Base-by-base conservation (phyloP, 2,888 invertebrate species). In the Lucinisca nassula region DNA sequence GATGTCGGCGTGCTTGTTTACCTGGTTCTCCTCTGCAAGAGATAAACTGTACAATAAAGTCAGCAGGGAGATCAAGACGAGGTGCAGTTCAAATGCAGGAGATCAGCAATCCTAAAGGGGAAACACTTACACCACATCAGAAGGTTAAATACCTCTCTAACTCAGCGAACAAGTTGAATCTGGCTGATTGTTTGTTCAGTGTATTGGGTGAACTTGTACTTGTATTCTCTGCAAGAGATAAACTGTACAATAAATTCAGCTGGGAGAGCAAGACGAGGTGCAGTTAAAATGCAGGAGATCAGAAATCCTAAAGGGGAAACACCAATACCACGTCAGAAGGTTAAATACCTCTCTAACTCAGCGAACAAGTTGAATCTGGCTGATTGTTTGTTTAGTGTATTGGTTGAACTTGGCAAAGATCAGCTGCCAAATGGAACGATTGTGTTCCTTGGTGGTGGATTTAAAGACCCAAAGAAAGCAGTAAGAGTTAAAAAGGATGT, bases 371-470 rank as follows among this genome's bases (percentile, higher is more conserved):
- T 61, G 30, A 37, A 61, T 78, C 32, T 79, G 1, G 45, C 72
- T 14, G 49, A 79, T 51, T 79, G 32, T 37, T 35, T 35, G 4
- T 14, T n/a, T n/a, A 72, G 17, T 21, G 72, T 72, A 51, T 51
- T 79, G 24, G 72, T 32, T 0, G 17, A 6, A n/a, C n/a, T 45
- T 32, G 17, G 32, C 8, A n/a, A 72, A 37, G 51, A 72, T 12
- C 32, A 38, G 32, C 35, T 72, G 12, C 72, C 55, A 55, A 35
- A 38, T 21, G 4, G 55, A n/a, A 77, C 35, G 77, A 77, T 37
- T 6, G 58, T 77, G 14, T 55, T 55, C 55, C 55, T 55, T 32
- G 77, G 55, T 12, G 77, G 77, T 35, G 77, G 77, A 14, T 77
- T 77, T 58, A 77, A 37, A 55, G 37, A 55, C 14, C 30, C 75